Percentiles rank a stretch among this genome's conserved stretches.
Evolutionary conservation across 2,797 vertebrate species (phyloP).

Genomic region (Rhinatrema bivittatum): DNA sequence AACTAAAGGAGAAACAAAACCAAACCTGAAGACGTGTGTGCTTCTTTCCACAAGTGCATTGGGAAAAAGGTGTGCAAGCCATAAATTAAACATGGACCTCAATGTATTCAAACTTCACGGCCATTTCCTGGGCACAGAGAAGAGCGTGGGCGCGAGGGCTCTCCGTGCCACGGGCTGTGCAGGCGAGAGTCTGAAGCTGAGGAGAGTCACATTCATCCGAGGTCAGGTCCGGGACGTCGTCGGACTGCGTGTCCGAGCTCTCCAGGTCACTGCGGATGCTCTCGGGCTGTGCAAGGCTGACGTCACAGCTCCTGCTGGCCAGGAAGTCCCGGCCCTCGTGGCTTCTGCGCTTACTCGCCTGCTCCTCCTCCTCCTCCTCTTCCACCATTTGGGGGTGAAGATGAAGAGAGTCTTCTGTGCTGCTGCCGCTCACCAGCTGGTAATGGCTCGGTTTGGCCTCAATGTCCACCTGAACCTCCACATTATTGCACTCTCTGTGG

Average conservation of each 20-base stretch:
- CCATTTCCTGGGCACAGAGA: constrained; percentile 47
- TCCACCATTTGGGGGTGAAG: constrained; percentile 58
- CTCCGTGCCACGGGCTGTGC: constrained; percentile 43
- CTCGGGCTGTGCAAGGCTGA: constrained; percentile 91
- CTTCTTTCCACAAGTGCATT: no score
- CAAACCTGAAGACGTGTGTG: constrained; percentile 30
- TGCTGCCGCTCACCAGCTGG: constrained; percentile 84
- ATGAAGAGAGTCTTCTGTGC: constrained; percentile 74
- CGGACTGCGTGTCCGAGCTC: constrained; percentile 94
- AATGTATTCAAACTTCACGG: constrained; percentile 52
- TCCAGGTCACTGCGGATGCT: constrained; percentile 97
- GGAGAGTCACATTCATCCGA: constrained; percentile 92
- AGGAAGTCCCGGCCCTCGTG: constrained; percentile 74
- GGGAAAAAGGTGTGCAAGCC: constrained; percentile 19
- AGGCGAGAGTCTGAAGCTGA: constrained; percentile 50
- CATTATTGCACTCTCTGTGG: constrained; percentile 89
- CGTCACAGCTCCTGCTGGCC: constrained; percentile 63
- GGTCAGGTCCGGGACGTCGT: constrained; percentile 90
- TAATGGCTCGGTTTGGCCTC: constrained; percentile 95
- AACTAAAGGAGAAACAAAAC: no score
- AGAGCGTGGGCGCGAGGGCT: constrained; percentile 65
- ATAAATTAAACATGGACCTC: constrained; percentile 61
- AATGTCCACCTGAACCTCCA: constrained; percentile 98
- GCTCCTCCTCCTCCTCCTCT: constrained; percentile 71
- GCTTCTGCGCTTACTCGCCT: constrained; percentile 50